Percentiles rank a stretch among this genome's conserved stretches.
These are phyloP conservation scores for Apantesis nais DNA, from an alignment of 2,888 invertebrate species.

Conservation along the genomic window DNA sequence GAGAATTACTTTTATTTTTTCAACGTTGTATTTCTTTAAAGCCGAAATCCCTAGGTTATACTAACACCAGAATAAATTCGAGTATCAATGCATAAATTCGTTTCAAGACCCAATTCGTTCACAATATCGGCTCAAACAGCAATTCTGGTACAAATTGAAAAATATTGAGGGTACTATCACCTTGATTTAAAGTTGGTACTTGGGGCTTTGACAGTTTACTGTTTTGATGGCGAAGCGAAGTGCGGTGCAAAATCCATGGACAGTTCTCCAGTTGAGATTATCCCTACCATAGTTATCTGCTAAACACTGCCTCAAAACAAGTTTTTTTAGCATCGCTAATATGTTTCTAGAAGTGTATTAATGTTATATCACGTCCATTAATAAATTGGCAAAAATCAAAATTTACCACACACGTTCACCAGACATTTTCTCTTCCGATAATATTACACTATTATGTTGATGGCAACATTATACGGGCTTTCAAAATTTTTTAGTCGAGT, in stretches of 20 bases:
- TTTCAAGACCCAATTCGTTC: constrained; percentile 25
- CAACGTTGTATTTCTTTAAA: constrained; percentile 8
- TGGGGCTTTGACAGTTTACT: constrained; percentile 39
- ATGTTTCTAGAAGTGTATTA: neutral
- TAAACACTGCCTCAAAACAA: neutral
- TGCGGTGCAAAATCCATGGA: constrained; percentile 31
- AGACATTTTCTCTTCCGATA: no score
- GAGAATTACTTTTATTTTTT: constrained; percentile 2
- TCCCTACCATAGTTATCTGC: constrained; percentile 25
- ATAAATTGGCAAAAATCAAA: no score
- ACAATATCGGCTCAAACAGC: constrained; percentile 34
- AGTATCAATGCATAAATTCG: constrained; percentile 34
- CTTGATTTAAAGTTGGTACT: constrained; percentile 33
- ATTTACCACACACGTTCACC: neutral
- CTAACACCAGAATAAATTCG: constrained; percentile 20
- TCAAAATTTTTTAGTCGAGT: no score
- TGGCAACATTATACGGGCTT: no score
- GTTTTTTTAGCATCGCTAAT: neutral
- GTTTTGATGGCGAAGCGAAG: constrained; percentile 46
- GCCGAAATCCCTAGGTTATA: constrained; percentile 4
- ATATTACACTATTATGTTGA: no score
- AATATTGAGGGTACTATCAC: constrained; percentile 34
- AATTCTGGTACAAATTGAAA: constrained; percentile 44
- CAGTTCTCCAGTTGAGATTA: constrained; percentile 16
- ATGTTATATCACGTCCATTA: no score